Conservation (phyloP, 2,888 invertebrate genomes). For the Cataglyphis cursor region DNA sequence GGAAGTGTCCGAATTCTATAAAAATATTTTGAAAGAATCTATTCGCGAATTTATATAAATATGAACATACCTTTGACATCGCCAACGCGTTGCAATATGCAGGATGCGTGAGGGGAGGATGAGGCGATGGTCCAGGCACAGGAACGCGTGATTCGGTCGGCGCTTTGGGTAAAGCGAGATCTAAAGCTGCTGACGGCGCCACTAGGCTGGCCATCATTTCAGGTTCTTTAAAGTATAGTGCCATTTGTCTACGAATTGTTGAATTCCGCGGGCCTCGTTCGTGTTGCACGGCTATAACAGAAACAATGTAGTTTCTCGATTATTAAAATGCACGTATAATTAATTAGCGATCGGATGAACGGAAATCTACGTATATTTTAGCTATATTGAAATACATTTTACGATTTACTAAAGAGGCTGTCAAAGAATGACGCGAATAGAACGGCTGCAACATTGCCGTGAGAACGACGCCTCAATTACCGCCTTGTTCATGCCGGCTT, state of each 20-base stretch:
- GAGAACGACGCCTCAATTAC: slow-evolving; percentile 86
- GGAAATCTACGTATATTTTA: neutral
- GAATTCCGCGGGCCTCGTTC: slow-evolving; percentile 99
- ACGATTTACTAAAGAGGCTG: neutral
- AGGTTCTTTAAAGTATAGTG: slow-evolving; percentile 92
- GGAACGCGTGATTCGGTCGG: slow-evolving; percentile 76
- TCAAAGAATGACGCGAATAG: neutral
- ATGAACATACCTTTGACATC: slow-evolving; percentile 86
- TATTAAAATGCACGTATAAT: neutral
- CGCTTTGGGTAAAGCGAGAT: slow-evolving; percentile 87
- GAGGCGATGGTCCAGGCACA: slow-evolving; percentile 73
- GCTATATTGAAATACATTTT: neutral
- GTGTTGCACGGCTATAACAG: slow-evolving; percentile 96
- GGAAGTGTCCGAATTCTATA: neutral
- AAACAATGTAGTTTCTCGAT: neutral
- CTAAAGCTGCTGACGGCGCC: slow-evolving; percentile 86
- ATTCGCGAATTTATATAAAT: neutral
- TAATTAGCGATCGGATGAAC: neutral
- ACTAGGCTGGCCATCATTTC: slow-evolving; percentile 83
- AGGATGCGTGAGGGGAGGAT: slow-evolving; percentile 78
- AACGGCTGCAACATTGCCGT: too few species aligned
- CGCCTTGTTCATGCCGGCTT: slow-evolving; percentile 98
- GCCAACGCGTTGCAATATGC: slow-evolving; percentile 81
- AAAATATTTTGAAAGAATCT: neutral
- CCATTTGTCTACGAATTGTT: slow-evolving; percentile 97